A percentile compares a stretch with the other conserved stretches of the same genome.
These are phyloP conservation scores for Coptotermes formosanus DNA, from an alignment of 1,140 invertebrate genomes.

Conservation along the genomic window DNA sequence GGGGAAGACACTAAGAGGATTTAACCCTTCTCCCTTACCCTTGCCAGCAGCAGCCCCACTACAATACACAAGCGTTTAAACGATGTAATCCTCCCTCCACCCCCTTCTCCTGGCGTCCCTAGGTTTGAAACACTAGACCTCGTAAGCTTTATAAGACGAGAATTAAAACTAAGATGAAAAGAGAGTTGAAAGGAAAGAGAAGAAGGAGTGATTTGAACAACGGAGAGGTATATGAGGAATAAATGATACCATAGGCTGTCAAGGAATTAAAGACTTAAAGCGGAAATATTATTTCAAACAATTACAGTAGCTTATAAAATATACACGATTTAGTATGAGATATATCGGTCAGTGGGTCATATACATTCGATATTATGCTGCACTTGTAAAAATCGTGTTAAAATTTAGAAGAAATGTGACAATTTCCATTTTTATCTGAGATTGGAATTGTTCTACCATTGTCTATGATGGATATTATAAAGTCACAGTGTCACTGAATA, in stretches of 20 bases:
- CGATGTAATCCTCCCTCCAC: slow-evolving; percentile 28
- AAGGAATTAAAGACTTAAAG: not conserved
- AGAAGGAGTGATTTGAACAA: slow-evolving; percentile 25
- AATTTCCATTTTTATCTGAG: too few species aligned
- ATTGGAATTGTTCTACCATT: too few species aligned
- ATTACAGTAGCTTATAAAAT: too few species aligned
- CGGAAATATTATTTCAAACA: not conserved
- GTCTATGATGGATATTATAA: too few species aligned
- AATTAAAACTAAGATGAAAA: slow-evolving; percentile 28
- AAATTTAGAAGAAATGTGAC: too few species aligned
- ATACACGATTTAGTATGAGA: too few species aligned
- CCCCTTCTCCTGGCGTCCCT: not conserved
- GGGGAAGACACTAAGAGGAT: slow-evolving; percentile 31
- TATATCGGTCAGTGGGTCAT: too few species aligned
- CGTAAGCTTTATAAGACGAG: slow-evolving; percentile 23
- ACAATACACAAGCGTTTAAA: slow-evolving; percentile 34
- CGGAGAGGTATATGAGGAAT: not conserved
- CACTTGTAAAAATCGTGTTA: too few species aligned
- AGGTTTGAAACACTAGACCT: slow-evolving; percentile 1
- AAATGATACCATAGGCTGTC: not conserved
- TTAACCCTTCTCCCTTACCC: slow-evolving; percentile 14
- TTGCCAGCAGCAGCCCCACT: slow-evolving; percentile 21
- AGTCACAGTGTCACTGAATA: too few species aligned
- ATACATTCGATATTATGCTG: too few species aligned
- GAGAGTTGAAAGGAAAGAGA: slow-evolving; percentile 27